A percentile compares a stretch with the other conserved stretches of the same genome.
These are phyloP conservation scores for Coelopa frigida DNA, from an alignment of 1,140 invertebrate species.

Conservation along the genomic window DNA sequence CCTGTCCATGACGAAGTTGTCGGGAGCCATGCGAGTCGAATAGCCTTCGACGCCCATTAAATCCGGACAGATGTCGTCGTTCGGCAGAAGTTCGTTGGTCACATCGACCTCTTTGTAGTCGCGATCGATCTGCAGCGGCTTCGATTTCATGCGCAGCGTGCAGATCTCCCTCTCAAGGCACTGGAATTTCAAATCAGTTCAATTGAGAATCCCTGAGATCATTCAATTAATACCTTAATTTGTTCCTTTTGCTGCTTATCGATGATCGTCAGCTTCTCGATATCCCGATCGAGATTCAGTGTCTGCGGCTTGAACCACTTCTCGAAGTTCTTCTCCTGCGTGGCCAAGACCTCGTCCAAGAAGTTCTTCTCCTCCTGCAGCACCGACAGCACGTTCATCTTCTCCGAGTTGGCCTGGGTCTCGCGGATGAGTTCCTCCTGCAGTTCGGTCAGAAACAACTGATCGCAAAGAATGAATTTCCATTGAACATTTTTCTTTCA, in stretches of 20 bases:
- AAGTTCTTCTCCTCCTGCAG: constrained; percentile 52
- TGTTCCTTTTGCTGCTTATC: constrained; percentile 37
- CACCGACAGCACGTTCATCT: constrained; percentile 50
- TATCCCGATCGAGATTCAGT: constrained; percentile 38
- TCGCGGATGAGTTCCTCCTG: constrained; percentile 36
- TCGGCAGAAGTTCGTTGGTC: constrained; percentile 13
- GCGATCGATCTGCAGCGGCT: constrained; percentile 32
- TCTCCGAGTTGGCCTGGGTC: constrained; percentile 51
- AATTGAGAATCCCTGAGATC: neutral
- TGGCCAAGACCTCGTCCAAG: constrained; percentile 42
- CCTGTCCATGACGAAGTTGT: constrained; percentile 35
- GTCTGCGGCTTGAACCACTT: constrained; percentile 29
- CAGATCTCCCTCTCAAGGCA: constrained; percentile 38
- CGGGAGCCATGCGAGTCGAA: constrained; percentile 25
- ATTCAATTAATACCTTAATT: constrained; percentile 33
- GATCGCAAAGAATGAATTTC: neutral
- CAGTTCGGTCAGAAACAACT: constrained; percentile 28
- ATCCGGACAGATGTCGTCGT: constrained; percentile 25
- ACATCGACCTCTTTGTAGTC: constrained; percentile 8
- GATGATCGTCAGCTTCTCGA: constrained; percentile 39
- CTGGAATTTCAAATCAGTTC: constrained; percentile 14
- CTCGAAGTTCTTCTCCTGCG: constrained; percentile 40
- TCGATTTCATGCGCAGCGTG: constrained; percentile 34
- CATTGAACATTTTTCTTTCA: constrained; percentile 5
- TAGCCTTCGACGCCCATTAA: constrained; percentile 30